Percentiles rank a stretch among this genome's conserved stretches.
Evolutionary conservation across 1,140 invertebrate genomes (phyloP).

Genomic region (Xylocopa sonorina): DNA sequence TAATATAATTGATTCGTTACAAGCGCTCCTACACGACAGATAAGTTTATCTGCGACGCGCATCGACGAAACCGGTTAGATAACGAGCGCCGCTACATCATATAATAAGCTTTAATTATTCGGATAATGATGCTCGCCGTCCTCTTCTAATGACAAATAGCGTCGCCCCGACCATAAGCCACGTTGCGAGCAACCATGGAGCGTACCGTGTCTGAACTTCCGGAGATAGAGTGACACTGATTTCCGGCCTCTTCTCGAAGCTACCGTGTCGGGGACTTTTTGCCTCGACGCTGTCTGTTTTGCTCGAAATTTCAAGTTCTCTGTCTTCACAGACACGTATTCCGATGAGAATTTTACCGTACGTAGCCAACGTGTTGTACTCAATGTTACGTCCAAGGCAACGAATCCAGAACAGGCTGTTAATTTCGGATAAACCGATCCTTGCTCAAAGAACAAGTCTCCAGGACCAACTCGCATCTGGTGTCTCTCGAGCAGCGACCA

Average conservation of each 20-base stretch:
- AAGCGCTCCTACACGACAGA: slow-evolving; percentile 61
- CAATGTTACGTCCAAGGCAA: too few relatives aligned
- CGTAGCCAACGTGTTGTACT: too few relatives aligned
- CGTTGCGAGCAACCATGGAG: neutral
- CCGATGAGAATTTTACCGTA: too few relatives aligned
- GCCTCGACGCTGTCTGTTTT: neutral
- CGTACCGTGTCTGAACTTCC: neutral
- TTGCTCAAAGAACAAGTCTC: neutral
- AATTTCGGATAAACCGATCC: neutral
- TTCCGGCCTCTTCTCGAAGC: slow-evolving; percentile 24
- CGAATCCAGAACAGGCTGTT: neutral
- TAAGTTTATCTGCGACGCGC: slow-evolving; percentile 65
- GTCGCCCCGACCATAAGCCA: slow-evolving; percentile 19
- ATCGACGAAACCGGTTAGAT: slow-evolving; percentile 70
- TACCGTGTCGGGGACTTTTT: neutral
- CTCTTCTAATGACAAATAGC: slow-evolving; percentile 61
- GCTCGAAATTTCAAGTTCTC: too few relatives aligned
- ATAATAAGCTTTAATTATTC: slow-evolving; percentile 71
- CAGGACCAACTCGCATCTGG: neutral
- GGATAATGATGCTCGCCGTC: slow-evolving; percentile 55
- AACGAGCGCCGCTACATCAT: slow-evolving; percentile 63
- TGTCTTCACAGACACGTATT: too few relatives aligned
- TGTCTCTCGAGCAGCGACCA: slow-evolving; percentile 8
- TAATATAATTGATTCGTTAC: slow-evolving; percentile 69
- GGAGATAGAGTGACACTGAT: slow-evolving; percentile 11